These are phyloP conservation scores for Listronotus oregonensis DNA, from an alignment of 1,140 invertebrate genomes.

Conservation along the genomic window DNA sequence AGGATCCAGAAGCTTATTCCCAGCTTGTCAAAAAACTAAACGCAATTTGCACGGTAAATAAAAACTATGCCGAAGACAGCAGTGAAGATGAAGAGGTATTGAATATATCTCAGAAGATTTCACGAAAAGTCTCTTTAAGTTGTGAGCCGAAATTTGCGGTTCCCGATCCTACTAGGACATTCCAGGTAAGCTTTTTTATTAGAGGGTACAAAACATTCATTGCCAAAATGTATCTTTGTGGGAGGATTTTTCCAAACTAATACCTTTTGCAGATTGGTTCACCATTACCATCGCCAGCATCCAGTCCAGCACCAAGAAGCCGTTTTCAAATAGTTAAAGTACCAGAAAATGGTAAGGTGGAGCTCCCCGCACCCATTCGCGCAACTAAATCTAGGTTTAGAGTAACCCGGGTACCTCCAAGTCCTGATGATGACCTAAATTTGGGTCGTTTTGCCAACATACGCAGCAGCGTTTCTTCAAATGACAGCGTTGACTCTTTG, in stretches of 20 bases:
- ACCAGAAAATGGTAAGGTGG: slow-evolving; percentile 23
- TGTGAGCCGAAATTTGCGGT: slow-evolving; percentile 45
- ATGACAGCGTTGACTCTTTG: slow-evolving; percentile 46
- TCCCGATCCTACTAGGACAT: slow-evolving; percentile 34
- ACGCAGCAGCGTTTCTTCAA: slow-evolving; percentile 48
- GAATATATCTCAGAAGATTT: slow-evolving; percentile 44
- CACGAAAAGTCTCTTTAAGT: slow-evolving; percentile 48
- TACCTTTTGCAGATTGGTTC: slow-evolving; percentile 38
- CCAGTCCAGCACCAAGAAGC: slow-evolving; percentile 35
- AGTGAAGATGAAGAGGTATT: slow-evolving; percentile 43
- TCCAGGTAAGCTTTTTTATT: slow-evolving; percentile 22
- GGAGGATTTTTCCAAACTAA: too few relatives aligned
- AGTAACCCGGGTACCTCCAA: slow-evolving; percentile 41
- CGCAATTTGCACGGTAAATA: slow-evolving; percentile 50
- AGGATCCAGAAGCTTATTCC: slow-evolving; percentile 48
- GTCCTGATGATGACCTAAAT: slow-evolving; percentile 43
- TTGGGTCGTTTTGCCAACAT: slow-evolving; percentile 46
- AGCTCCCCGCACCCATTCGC: slow-evolving; percentile 3
- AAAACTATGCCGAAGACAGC: slow-evolving; percentile 39
- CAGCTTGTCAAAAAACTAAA: slow-evolving; percentile 47
- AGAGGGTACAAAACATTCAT: too few relatives aligned
- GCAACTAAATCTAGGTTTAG: slow-evolving; percentile 30
- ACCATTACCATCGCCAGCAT: slow-evolving; percentile 36
- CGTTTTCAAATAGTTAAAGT: slow-evolving; percentile 41
- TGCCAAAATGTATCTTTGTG: slow-evolving; percentile 8